Conservation (phyloP, 2,888 invertebrate genomes). For the Petrolisthes cinctipes region DNA sequence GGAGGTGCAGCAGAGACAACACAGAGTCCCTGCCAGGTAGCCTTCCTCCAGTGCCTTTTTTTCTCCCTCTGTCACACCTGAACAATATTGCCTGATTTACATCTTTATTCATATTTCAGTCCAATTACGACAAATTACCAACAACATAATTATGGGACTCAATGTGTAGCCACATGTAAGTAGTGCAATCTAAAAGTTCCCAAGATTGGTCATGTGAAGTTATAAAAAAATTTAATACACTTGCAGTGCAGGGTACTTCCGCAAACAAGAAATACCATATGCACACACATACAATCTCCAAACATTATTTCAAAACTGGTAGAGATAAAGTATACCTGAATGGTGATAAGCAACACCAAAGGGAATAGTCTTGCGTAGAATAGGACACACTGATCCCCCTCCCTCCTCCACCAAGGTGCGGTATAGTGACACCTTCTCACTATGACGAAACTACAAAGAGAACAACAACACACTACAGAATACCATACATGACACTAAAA, state of each 20-base stretch:
- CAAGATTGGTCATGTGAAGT: too few species aligned
- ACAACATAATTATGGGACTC: too few species aligned
- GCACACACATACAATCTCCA: too few species aligned
- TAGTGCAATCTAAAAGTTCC: too few species aligned
- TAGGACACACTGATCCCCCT: constrained; percentile 77
- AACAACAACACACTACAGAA: constrained; percentile 61
- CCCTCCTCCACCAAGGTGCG: constrained; percentile 78
- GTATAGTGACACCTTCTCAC: constrained; percentile 76
- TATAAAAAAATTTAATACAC: too few species aligned
- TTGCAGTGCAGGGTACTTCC: too few species aligned
- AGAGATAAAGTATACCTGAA: constrained; percentile 73
- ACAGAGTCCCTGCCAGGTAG: constrained; percentile 85
- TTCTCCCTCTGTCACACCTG: constrained; percentile 87
- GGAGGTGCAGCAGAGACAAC: constrained; percentile 93
- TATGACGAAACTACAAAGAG: constrained; percentile 72
- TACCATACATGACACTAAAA: not conserved
- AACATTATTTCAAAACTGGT: not conserved
- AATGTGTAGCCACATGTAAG: too few species aligned
- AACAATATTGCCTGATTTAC: constrained; percentile 44
- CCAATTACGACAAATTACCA: too few species aligned
- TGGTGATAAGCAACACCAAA: constrained; percentile 95
- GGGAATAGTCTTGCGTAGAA: constrained; percentile 78
- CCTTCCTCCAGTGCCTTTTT: constrained; percentile 85
- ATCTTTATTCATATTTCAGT: too few species aligned
- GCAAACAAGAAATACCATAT: too few species aligned